Conservation (phyloP, 2,113 vertebrate genomes). For the Phyllostomus discolor region DNA sequence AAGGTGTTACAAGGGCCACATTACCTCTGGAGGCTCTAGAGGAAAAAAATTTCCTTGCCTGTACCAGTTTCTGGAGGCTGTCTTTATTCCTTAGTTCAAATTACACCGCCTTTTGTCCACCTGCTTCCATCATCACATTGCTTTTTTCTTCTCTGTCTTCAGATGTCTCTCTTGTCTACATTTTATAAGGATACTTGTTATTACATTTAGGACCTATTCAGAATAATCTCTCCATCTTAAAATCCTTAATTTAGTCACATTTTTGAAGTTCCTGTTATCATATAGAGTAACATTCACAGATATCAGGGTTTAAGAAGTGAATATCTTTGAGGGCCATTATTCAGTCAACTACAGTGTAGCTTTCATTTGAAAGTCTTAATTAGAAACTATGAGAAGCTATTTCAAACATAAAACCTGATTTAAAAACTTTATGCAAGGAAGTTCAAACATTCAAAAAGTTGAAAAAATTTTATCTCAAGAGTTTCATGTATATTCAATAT, state of each 20-base stretch:
- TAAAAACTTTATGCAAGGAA: background rate
- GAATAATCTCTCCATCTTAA: constrained; percentile 1
- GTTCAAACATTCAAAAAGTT: constrained; percentile 34
- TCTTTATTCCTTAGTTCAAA: background rate
- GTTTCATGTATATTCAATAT: background rate
- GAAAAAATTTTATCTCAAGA: background rate
- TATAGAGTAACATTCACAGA: background rate
- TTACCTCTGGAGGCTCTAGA: background rate
- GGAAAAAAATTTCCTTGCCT: background rate
- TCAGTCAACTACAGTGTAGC: background rate
- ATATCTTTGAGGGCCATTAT: background rate
- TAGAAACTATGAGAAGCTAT: constrained; percentile 3
- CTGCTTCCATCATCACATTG: background rate
- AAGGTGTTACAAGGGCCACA: background rate
- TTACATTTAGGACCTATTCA: constrained; percentile 5
- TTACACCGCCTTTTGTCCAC: background rate
- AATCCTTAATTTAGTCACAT: background rate
- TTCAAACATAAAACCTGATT: constrained; percentile 36
- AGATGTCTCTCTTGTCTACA: background rate
- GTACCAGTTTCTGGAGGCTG: background rate
- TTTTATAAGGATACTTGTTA: background rate
- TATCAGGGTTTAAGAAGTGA: background rate
- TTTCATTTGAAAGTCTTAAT: constrained; percentile 22
- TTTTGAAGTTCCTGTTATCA: background rate
- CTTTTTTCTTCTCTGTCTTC: constrained; percentile 4